Evolutionary conservation across 2,888 invertebrate genomes (phyloP).

Genomic region (Bembecia ichneumoniformis): DNA sequence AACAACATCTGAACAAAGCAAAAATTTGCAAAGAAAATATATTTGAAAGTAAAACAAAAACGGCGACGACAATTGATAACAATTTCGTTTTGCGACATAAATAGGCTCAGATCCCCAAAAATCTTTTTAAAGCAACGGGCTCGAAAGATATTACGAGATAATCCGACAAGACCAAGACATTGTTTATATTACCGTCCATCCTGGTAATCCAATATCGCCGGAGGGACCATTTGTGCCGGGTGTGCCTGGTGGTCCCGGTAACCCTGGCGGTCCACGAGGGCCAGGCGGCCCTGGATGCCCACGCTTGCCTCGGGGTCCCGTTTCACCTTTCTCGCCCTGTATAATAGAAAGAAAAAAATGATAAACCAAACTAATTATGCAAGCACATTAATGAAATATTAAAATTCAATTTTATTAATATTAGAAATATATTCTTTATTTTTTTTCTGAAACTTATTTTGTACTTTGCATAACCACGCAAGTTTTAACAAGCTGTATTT

Average conservation of each 20-base stretch:
- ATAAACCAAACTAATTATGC: background rate
- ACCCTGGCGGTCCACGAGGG: constrained; percentile 80
- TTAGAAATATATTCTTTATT: too few relatives aligned
- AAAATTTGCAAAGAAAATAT: too few relatives aligned
- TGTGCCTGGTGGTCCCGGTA: constrained; percentile 79
- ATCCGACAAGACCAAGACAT: background rate
- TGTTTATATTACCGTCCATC: constrained; percentile 76
- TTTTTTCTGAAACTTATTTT: too few relatives aligned
- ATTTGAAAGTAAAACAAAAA: too few relatives aligned
- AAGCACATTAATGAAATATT: too few relatives aligned
- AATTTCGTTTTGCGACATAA: background rate
- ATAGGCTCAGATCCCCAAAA: background rate
- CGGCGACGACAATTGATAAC: background rate
- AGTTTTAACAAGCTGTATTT: too few relatives aligned
- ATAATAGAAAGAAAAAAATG: background rate
- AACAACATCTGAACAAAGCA: too few relatives aligned
- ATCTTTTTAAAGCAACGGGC: background rate
- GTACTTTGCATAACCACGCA: too few relatives aligned
- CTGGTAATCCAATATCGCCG: constrained; percentile 84
- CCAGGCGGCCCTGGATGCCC: constrained; percentile 88
- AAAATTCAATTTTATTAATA: too few relatives aligned
- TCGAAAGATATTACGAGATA: background rate
- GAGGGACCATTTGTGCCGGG: constrained; percentile 77
- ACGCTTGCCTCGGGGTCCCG: constrained; percentile 64
- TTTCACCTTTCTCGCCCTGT: constrained; percentile 62